Evolutionary conservation across 2,797 vertebrate genomes (phyloP).

Genomic region (Lagorchestes hirsutus): DNA sequence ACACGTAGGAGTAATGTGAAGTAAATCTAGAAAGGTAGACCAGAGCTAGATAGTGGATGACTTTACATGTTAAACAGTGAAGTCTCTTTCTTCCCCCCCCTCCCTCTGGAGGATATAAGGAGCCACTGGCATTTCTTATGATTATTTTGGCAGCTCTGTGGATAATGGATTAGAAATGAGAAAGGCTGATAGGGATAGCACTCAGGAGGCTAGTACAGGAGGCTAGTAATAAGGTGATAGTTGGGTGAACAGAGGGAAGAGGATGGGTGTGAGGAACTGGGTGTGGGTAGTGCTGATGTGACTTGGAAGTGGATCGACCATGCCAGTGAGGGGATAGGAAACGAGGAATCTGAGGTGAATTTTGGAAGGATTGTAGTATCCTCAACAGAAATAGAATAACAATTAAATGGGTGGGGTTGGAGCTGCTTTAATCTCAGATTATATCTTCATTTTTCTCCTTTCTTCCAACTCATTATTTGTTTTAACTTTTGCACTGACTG

Average conservation of each 20-base stretch:
- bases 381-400: not conserved
- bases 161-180: not conserved
- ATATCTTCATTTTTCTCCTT: not conserved
- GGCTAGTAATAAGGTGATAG: not conserved
- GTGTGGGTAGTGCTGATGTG: not conserved
- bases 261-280: not conserved
- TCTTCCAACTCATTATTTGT: not conserved
- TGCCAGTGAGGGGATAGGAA: not conserved
- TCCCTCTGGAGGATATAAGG: not conserved
- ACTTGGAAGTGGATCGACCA: not conserved
- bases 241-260: not conserved
- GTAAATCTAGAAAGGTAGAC: not conserved
- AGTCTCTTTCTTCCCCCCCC: not conserved
- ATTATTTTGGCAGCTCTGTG: not conserved
- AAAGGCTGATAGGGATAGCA: not conserved
- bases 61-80: not conserved
- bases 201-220: not conserved
- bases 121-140: not conserved
- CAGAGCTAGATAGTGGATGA: not conserved
- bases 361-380: not conserved
- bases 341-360: not conserved
- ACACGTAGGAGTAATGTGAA: not conserved
- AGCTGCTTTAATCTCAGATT: not conserved
- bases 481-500: not conserved
- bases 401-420: not conserved